Conservation (phyloP, 2,888 invertebrate genomes). For the Lissonota sp. region DNA sequence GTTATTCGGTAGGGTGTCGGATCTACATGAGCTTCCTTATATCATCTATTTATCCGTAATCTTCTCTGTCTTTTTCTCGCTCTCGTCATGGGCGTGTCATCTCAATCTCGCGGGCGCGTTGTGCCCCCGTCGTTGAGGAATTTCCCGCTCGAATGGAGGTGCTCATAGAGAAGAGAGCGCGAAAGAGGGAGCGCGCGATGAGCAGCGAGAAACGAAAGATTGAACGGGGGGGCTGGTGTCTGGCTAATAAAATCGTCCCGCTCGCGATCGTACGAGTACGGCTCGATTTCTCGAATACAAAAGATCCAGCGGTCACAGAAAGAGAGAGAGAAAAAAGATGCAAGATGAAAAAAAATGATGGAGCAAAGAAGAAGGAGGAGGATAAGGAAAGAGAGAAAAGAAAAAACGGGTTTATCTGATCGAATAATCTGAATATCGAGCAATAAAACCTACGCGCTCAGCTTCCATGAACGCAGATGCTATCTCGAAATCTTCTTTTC, state of each 20-base stretch:
- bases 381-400: conserved; percentile 56
- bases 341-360: conserved; percentile 29
- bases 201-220: conserved; percentile 16
- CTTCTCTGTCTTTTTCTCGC: conserved; percentile 37
- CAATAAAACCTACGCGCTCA: conserved; percentile 78
- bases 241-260: conserved; percentile 69
- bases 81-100: conserved; percentile 71
- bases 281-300: conserved; percentile 67
- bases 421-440: conserved; percentile 83
- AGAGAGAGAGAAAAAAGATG: conserved; percentile 45
- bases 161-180: conserved; percentile 25
- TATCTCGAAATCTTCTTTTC: conserved; percentile 73
- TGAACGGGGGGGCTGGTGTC: conserved; percentile 56
- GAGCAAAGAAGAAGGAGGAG: conserved; percentile 40
- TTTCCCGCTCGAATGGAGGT: conserved; percentile 38
- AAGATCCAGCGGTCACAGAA: conserved; percentile 30
- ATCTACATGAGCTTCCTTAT: conserved; percentile 45
- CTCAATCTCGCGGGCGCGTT: conserved; percentile 64
- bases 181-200: conserved; percentile 25
- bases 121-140: conserved; percentile 57
- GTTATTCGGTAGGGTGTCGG: neutral
- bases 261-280: conserved; percentile 45
- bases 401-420: conserved; percentile 77
- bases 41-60: conserved; percentile 65
- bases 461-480: conserved; percentile 75